A percentile compares a stretch with the other conserved stretches of the same genome.
phyloP scores from a whole-genome alignment of 2,113 vertebrate species.

The Carettochelys insculpta region DNA sequence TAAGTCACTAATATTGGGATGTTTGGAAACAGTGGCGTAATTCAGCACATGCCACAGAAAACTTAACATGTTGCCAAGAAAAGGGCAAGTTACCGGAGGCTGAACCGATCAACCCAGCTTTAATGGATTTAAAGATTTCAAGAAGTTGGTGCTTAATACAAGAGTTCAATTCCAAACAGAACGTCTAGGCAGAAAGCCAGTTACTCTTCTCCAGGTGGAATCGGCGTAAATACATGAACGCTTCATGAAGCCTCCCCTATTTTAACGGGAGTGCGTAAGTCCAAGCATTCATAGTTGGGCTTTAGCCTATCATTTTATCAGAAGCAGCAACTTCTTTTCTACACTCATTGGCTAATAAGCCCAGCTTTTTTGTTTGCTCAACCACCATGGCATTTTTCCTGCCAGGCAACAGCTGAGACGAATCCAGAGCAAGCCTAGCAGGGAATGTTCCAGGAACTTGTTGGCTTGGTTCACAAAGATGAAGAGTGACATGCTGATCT shows the following conservation, averaged over 20 bases:
- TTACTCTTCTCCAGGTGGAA: neutral
- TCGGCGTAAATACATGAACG: neutral
- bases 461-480: neutral
- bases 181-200: neutral
- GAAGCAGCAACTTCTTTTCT: neutral
- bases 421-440: neutral
- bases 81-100: accelerated
- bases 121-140: accelerated
- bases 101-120: neutral
- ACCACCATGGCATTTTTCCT: neutral
- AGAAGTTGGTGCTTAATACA: accelerated
- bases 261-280: neutral
- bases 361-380: neutral
- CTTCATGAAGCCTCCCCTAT: neutral
- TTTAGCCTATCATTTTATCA: no score
- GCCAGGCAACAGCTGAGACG: neutral
- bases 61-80: accelerated
- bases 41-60: accelerated
- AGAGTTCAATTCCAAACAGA: neutral
- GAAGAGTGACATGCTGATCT: neutral
- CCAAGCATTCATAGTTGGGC: neutral
- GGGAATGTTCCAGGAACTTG: neutral
- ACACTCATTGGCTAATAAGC: neutral
- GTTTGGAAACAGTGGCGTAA: accelerated
- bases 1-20: accelerated